These are phyloP conservation scores for Pheosia tremula DNA, from an alignment of 2,888 invertebrate genomes.

Conservation along the genomic window DNA sequence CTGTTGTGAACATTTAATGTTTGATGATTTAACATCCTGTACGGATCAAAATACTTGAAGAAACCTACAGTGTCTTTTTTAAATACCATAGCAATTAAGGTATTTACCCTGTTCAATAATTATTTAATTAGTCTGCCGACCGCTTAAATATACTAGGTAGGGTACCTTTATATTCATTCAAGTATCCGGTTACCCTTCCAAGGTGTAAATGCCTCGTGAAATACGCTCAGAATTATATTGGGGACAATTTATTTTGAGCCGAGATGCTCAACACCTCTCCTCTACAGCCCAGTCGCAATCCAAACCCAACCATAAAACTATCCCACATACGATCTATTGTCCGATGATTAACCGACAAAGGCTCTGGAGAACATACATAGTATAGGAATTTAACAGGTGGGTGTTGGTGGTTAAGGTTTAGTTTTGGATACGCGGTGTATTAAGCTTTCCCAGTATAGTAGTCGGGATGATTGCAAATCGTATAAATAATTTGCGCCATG, in stretches of 20 bases:
- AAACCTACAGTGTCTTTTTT: too few relatives aligned
- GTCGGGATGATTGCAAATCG: slow-evolving; percentile 44
- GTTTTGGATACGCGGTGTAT: slow-evolving; percentile 5
- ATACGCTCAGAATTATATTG: slow-evolving; percentile 71
- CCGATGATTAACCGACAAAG: slow-evolving; percentile 5
- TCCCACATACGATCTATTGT: slow-evolving; percentile 13
- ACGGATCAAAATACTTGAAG: too few relatives aligned
- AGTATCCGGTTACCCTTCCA: slow-evolving; percentile 49
- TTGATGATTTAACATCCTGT: too few relatives aligned
- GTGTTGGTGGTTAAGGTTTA: slow-evolving; percentile 3
- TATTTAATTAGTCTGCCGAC: too few relatives aligned
- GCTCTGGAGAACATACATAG: slow-evolving; percentile 17
- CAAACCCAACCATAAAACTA: slow-evolving; percentile 25
- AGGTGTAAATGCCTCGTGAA: slow-evolving; percentile 76
- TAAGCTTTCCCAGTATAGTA: slow-evolving; percentile 24
- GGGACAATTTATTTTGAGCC: slow-evolving; percentile 74
- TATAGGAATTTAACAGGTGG: slow-evolving; percentile 44
- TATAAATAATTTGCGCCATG: slow-evolving; percentile 38
- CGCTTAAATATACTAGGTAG: too few relatives aligned
- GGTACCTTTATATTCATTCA: slow-evolving; percentile 5
- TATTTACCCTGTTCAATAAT: too few relatives aligned
- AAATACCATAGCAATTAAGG: too few relatives aligned
- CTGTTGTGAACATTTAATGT: too few relatives aligned
- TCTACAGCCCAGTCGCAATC: slow-evolving; percentile 19
- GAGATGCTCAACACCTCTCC: slow-evolving; percentile 50